Percentiles rank a stretch among this genome's conserved stretches.
These are phyloP conservation scores for Scytalopus superciliaris DNA, from an alignment of 2,113 vertebrate species.

Conservation along the genomic window DNA sequence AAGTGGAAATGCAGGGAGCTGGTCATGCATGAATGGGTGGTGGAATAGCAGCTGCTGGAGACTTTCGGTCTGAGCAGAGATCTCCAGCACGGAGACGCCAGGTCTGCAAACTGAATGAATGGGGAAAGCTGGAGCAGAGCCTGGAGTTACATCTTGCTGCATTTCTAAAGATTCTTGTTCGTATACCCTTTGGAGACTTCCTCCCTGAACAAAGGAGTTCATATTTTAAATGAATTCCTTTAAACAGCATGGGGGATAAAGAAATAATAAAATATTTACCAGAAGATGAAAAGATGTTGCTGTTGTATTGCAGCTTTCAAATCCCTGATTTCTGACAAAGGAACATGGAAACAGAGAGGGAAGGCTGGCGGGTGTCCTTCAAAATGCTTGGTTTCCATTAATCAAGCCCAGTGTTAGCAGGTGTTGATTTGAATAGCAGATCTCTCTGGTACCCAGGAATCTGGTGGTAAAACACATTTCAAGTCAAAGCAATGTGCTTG, in stretches of 20 bases:
- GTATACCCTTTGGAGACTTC: slow-evolving; percentile 13
- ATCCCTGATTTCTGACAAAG: slow-evolving; percentile 18
- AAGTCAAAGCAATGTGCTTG: neutral
- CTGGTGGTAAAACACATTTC: neutral
- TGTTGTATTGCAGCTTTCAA: slow-evolving; percentile 16
- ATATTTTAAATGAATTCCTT: slow-evolving; percentile 44
- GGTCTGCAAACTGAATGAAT: slow-evolving; percentile 52
- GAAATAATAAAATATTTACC: slow-evolving; percentile 58
- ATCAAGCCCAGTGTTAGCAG: neutral
- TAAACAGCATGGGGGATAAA: slow-evolving; percentile 24
- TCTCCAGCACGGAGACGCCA: slow-evolving; percentile 15
- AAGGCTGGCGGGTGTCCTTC: neutral
- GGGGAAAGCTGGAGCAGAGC: slow-evolving; percentile 43
- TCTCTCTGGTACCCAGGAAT: slow-evolving; percentile 2
- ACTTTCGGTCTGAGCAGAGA: neutral
- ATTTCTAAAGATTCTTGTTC: slow-evolving; percentile 16
- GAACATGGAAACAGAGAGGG: neutral
- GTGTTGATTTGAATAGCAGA: neutral
- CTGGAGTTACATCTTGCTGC: slow-evolving; percentile 3
- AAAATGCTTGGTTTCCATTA: slow-evolving; percentile 15
- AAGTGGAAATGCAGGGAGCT: neutral
- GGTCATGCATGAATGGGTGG: neutral
- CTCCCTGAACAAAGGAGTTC: slow-evolving; percentile 16
- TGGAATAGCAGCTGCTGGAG: neutral
- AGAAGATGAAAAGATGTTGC: neutral